A percentile compares a stretch with the other conserved stretches of the same genome.
These are phyloP conservation scores for Champsocephalus esox DNA, from an alignment of 2,797 vertebrate genomes.

Conservation along the genomic window DNA sequence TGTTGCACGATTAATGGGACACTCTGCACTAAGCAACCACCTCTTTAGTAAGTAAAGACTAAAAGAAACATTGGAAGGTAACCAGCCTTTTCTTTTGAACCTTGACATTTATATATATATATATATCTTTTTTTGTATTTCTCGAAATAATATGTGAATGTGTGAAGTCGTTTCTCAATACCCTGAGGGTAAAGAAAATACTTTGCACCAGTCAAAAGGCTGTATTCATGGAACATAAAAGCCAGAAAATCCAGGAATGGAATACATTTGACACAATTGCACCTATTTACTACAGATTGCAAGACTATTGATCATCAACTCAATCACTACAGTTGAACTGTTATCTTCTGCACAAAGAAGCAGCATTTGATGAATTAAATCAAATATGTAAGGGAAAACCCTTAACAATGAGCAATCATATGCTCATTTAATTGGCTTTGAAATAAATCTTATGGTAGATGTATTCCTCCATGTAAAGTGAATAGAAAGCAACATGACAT, in stretches of 20 bases:
- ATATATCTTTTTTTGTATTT: background rate
- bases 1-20: background rate
- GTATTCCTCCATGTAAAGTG: background rate
- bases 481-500: background rate
- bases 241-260: background rate
- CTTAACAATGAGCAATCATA: background rate
- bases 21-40: background rate
- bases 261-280: background rate
- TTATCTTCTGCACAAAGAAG: no score
- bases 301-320: background rate
- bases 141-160: background rate
- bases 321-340: background rate
- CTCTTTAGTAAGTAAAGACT: background rate
- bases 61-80: no score
- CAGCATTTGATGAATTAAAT: background rate
- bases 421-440: background rate
- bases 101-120: background rate
- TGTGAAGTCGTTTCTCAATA: background rate
- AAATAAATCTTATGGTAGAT: no score
- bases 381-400: background rate
- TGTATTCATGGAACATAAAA: background rate
- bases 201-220: no score
- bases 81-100: background rate
- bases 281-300: background rate
- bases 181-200: background rate